Base-by-base conservation (phyloP, 2,113 vertebrate species). In the Siniperca knerii region DNA sequence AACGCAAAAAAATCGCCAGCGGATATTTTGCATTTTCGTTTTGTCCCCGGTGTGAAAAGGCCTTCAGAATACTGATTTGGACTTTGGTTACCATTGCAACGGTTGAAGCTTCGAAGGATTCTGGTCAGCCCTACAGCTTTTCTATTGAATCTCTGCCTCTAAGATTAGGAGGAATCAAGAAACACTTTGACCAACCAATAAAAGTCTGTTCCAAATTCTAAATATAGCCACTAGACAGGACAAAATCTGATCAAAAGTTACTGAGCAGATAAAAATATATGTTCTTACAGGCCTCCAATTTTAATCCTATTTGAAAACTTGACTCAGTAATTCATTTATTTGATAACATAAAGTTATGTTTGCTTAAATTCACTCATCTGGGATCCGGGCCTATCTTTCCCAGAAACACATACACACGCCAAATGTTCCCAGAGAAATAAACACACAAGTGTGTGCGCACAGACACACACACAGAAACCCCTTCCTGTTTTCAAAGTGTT, bases 401-500 rank as follows among this genome's bases (percentile, higher is more conserved):
- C 77, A 85, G 61, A 87, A 84, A 89, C 80, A 87, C 82, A 92
- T 58, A 79, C 89, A 92, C 81, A 84, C 35, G 78, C 83, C 87
- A 91, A 92, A 90, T 90, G 79, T 88, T 92, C 83, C 77, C 84
- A 79, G 60, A 87, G 79, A 88, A 88, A 86, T 87, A 92, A 90
- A 83, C 81, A 89, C 87, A 79, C 48, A 75, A 64, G 58, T 54
- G 69, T 68, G 85, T 29, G 25, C 46, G 50, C 54, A 55, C 75
- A 82, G 37, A 69, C 40, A 52, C 88, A 90, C 80, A 90, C 84
- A 87, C 86, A 90, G 81, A 91, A 92, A 90, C 92, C 88, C 77
- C 90, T 94, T 93, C 90, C 91, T 93, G 91, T 91, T 95, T 94
- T 94, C 93, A 95, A 95, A 95, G 93, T 77, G 76, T 92, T 88